Evolutionary conservation across 2,797 vertebrate species (phyloP).

Genomic region (Erpetoichthys calabaricus): DNA sequence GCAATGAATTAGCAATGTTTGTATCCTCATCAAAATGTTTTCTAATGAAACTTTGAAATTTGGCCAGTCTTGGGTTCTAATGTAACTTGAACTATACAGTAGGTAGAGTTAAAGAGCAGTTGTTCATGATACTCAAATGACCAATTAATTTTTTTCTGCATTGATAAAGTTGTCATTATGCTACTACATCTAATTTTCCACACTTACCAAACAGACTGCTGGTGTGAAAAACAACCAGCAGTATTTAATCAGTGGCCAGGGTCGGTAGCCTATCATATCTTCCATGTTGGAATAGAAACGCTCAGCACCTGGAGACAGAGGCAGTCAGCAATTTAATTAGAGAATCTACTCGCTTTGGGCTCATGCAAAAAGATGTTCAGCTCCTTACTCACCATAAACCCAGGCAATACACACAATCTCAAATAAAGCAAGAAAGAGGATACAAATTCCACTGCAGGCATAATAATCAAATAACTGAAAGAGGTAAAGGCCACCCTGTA

Average conservation of each 20-base stretch:
- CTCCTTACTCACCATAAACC: slow-evolving; percentile 50
- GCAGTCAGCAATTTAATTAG: neutral
- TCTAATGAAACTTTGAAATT: no score
- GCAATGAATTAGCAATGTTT: no score
- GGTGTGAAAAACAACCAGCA: slow-evolving; percentile 56
- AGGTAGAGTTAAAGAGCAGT: no score
- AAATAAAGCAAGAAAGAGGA: slow-evolving; percentile 48
- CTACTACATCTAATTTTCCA: neutral
- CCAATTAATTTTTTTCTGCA: no score
- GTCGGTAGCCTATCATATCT: slow-evolving; percentile 60
- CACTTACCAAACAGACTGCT: slow-evolving; percentile 48
- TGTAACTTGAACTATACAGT: no score
- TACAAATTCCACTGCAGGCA: slow-evolving; percentile 57
- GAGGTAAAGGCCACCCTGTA: slow-evolving; percentile 55
- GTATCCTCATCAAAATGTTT: no score
- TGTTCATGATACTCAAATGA: no score
- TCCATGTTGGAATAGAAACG: slow-evolving; percentile 47
- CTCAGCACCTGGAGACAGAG: slow-evolving; percentile 39
- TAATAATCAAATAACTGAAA: slow-evolving; percentile 66
- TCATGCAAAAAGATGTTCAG: neutral
- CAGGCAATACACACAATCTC: slow-evolving; percentile 49
- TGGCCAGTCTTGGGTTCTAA: no score
- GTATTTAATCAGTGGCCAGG: slow-evolving; percentile 41
- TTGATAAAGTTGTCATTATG: no score
- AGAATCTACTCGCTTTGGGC: no score